These are phyloP conservation scores for Xiphophorus birchmanni DNA, from an alignment of 2,797 vertebrate species.

Conservation along the genomic window DNA sequence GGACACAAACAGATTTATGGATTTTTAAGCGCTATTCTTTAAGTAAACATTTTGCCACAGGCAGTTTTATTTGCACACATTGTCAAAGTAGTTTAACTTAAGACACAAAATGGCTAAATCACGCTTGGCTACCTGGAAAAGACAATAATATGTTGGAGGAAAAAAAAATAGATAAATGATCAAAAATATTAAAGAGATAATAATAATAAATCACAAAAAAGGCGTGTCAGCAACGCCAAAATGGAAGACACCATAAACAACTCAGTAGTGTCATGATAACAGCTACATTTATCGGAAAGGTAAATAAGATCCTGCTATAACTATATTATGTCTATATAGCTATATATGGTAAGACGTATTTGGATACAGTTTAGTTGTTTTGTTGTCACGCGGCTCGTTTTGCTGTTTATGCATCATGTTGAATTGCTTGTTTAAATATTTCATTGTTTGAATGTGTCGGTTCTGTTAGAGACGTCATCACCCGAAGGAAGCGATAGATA, in stretches of 20 bases:
- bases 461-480: not conserved
- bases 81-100: not conserved
- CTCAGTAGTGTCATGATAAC: not conserved
- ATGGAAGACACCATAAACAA: not conserved
- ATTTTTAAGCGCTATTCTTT: no score
- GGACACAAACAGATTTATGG: not conserved
- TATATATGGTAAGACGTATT: not conserved
- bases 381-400: not conserved
- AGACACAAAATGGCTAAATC: not conserved
- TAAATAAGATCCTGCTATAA: not conserved
- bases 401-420: not conserved
- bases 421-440: not conserved
- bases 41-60: not conserved
- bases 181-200: not conserved
- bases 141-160: not conserved
- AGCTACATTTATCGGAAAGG: not conserved
- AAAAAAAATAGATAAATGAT: not conserved
- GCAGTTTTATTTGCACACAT: not conserved
- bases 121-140: not conserved
- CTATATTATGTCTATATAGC: not conserved
- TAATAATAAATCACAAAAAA: not conserved
- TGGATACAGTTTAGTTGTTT: not conserved
- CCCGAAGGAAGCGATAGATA: not conserved
- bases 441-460: not conserved
- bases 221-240: not conserved